Evolutionary conservation across 2,888 invertebrate species (phyloP).

Genomic region (Ellobium chinense): DNA sequence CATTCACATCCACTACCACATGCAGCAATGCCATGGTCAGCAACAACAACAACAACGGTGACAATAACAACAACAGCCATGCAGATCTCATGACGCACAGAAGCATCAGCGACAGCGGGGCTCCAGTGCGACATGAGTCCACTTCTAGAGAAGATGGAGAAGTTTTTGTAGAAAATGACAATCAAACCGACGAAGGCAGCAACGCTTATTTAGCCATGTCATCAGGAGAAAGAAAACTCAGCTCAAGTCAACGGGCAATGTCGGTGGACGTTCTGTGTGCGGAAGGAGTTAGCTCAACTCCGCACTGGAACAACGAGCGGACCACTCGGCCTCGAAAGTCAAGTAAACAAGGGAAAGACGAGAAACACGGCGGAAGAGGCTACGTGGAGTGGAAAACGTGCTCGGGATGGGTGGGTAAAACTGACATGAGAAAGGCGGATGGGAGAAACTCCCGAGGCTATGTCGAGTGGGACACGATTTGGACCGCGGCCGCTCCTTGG

Average conservation of each 20-base stretch:
- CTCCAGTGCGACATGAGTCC: not conserved
- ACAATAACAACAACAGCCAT: not conserved
- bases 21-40: not conserved
- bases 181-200: not conserved
- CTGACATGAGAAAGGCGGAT: not conserved
- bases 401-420: conserved; percentile 33
- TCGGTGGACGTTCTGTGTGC: conserved; percentile 31
- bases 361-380: not conserved
- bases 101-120: conserved; percentile 36
- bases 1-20: not conserved
- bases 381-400: conserved; percentile 45
- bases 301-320: not conserved
- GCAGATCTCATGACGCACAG: not conserved
- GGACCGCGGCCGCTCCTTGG: conserved; percentile 30
- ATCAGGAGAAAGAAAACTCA: not conserved
- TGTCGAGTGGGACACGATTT: conserved; percentile 47
- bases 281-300: not conserved
- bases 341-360: not conserved
- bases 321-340: not conserved
- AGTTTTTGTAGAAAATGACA: not conserved
- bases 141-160: not conserved
- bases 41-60: not conserved
- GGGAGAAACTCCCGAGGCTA: conserved; percentile 29
- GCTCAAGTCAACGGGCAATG: conserved; percentile 12
- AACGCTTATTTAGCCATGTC: not conserved